Percentiles rank a stretch among this genome's conserved stretches.
These are phyloP conservation scores for Lichenostomus cassidix DNA, from an alignment of 2,113 vertebrate genomes.

Conservation along the genomic window DNA sequence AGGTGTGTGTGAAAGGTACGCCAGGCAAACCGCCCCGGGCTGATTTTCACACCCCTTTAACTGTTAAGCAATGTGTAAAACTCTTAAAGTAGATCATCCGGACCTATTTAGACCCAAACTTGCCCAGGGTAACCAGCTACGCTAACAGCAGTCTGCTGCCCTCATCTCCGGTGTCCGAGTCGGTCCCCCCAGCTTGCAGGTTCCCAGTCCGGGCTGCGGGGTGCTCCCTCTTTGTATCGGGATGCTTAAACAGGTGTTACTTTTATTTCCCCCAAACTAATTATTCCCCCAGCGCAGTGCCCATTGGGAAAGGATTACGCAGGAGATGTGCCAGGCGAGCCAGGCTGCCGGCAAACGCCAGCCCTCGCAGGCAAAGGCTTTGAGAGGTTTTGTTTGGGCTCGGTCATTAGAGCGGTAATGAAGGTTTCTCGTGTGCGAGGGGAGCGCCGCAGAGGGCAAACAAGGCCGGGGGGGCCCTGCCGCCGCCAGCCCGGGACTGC, in stretches of 20 bases:
- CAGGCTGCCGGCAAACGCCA: constrained; percentile 7
- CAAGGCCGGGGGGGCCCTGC: constrained; percentile 14
- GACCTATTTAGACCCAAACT: neutral
- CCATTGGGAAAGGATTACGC: constrained; percentile 50
- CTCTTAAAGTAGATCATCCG: neutral
- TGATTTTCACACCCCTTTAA: neutral
- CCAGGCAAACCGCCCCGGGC: neutral
- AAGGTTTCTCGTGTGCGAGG: constrained; percentile 33
- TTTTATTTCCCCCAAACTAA: constrained; percentile 9
- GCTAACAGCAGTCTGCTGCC: neutral
- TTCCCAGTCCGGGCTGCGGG: neutral
- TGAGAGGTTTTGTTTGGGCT: constrained; percentile 49
- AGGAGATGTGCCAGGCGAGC: constrained; percentile 29
- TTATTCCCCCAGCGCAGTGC: neutral
- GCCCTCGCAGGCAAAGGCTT: neutral
- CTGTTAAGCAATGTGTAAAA: neutral
- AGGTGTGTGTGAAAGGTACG: neutral
- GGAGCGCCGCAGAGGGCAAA: constrained; percentile 21
- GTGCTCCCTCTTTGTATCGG: neutral
- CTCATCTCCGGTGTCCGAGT: neutral
- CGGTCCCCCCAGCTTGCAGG: neutral
- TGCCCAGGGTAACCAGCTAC: neutral
- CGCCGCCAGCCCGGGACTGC: neutral
- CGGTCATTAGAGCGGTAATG: constrained; percentile 52
- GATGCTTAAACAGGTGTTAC: constrained; percentile 59